Percentiles rank a stretch among this genome's conserved stretches.
These are phyloP conservation scores for Parochlus steinenii DNA, from an alignment of 2,888 invertebrate genomes.

Conservation along the genomic window DNA sequence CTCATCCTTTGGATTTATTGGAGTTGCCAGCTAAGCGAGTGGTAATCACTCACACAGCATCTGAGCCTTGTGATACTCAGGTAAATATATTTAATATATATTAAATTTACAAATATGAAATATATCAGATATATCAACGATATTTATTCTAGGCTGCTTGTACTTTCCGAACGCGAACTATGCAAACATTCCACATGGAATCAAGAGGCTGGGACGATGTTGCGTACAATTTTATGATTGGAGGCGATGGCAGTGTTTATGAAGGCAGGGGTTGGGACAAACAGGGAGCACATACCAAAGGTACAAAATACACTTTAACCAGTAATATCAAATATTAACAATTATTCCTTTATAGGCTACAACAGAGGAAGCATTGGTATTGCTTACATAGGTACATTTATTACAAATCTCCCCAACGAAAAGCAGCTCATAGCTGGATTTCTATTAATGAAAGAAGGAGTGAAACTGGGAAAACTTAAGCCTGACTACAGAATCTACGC, in stretches of 20 bases:
- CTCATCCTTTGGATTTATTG: slow-evolving; percentile 25
- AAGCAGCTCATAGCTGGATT: slow-evolving; percentile 42
- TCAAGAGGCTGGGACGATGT: slow-evolving; percentile 47
- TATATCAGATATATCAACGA: background rate
- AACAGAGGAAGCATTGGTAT: slow-evolving; percentile 51
- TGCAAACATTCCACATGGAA: slow-evolving; percentile 55
- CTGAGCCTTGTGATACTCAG: slow-evolving; percentile 38
- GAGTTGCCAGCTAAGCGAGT: slow-evolving; percentile 37
- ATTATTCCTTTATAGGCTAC: slow-evolving; percentile 29
- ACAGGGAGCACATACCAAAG: slow-evolving; percentile 50
- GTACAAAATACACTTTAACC: too few relatives aligned
- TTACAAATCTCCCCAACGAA: slow-evolving; percentile 32
- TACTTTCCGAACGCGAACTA: slow-evolving; percentile 38
- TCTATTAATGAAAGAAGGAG: slow-evolving; percentile 43
- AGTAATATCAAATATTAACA: too few relatives aligned
- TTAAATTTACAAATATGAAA: background rate
- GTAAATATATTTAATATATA: slow-evolving; percentile 21
- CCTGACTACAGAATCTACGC: slow-evolving; percentile 48
- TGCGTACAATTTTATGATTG: slow-evolving; percentile 61
- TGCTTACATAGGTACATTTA: slow-evolving; percentile 57
- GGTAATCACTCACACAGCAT: slow-evolving; percentile 48
- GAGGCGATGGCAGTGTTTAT: slow-evolving; percentile 60
- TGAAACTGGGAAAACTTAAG: slow-evolving; percentile 40
- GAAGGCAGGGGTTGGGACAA: slow-evolving; percentile 58
- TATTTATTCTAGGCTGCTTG: slow-evolving; percentile 34